Conservation (phyloP, 1,140 invertebrate species). For the Euglossa dilemma region DNA sequence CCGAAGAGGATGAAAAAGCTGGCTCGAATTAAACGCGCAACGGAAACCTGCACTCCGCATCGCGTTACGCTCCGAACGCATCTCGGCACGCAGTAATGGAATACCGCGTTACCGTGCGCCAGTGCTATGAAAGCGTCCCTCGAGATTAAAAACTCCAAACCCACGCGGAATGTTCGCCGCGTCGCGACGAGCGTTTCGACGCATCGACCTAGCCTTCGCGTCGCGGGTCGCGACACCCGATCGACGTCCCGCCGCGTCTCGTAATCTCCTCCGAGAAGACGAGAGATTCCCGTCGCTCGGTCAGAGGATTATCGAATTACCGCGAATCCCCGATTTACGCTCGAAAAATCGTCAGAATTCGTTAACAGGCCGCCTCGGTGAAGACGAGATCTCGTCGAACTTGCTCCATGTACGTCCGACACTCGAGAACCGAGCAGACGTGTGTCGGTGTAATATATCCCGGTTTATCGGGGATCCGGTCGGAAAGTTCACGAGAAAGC, state of each 20-base stretch:
- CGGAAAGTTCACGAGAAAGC: background rate
- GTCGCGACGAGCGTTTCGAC: background rate
- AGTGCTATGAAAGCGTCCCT: background rate
- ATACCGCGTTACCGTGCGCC: background rate
- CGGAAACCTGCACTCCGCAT: background rate
- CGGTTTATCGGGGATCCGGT: background rate
- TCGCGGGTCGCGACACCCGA: no score
- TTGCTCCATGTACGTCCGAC: no score
- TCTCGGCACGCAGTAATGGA: background rate
- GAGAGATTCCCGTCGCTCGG: no score
- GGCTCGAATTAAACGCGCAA: background rate
- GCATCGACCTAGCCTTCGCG: no score
- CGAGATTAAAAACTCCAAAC: conserved; percentile 35
- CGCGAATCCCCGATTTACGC: no score
- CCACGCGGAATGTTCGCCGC: background rate
- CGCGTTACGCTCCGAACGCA: background rate
- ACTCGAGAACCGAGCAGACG: no score
- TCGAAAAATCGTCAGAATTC: no score
- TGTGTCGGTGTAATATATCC: background rate
- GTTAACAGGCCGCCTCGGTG: no score
- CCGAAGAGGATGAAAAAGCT: background rate
- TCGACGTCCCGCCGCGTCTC: no score
- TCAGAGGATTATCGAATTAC: no score
- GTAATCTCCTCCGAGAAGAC: no score
- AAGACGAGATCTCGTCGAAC: background rate